Evolutionary conservation across 2,113 vertebrate genomes (phyloP).

Genomic region (Petroica traversi): DNA sequence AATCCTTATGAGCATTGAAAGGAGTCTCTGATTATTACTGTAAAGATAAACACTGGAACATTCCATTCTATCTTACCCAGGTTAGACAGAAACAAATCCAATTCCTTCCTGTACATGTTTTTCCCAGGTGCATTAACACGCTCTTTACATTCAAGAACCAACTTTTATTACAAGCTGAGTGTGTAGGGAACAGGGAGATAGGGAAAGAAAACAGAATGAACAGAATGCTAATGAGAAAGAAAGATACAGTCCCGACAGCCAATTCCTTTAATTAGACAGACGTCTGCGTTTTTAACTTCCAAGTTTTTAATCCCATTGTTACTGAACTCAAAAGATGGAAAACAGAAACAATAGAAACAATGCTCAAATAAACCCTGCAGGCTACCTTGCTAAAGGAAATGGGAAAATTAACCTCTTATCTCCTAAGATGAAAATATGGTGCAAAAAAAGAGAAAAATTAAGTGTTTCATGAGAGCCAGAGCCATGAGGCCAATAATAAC

Average conservation of each 20-base stretch:
- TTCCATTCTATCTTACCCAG: slow-evolving; percentile 3
- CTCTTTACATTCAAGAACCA: slow-evolving; percentile 56
- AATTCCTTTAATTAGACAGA: slow-evolving; percentile 27
- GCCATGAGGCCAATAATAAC: not conserved
- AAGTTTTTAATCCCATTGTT: slow-evolving; percentile 26
- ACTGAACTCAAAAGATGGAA: not conserved
- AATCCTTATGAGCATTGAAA: slow-evolving; percentile 24
- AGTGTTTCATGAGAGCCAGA: not conserved
- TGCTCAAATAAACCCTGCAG: not conserved
- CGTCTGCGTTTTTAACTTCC: not conserved
- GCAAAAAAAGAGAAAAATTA: not conserved
- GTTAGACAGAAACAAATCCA: slow-evolving; percentile 46
- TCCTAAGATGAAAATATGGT: not conserved
- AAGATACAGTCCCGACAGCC: not conserved
- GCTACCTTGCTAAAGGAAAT: not conserved
- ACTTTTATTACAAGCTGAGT: slow-evolving; percentile 40
- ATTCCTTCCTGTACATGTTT: slow-evolving; percentile 10
- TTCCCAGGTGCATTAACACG: slow-evolving; percentile 44
- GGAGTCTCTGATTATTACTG: slow-evolving; percentile 39
- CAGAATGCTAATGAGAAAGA: slow-evolving; percentile 34
- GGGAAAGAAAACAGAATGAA: slow-evolving; percentile 33
- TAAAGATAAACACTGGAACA: slow-evolving; percentile 29
- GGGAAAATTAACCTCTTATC: slow-evolving; percentile 13
- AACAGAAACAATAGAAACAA: not conserved
- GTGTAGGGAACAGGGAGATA: slow-evolving; percentile 42